Conservation (phyloP, 2,113 vertebrate genomes). For the Pituophis catenifer region DNA sequence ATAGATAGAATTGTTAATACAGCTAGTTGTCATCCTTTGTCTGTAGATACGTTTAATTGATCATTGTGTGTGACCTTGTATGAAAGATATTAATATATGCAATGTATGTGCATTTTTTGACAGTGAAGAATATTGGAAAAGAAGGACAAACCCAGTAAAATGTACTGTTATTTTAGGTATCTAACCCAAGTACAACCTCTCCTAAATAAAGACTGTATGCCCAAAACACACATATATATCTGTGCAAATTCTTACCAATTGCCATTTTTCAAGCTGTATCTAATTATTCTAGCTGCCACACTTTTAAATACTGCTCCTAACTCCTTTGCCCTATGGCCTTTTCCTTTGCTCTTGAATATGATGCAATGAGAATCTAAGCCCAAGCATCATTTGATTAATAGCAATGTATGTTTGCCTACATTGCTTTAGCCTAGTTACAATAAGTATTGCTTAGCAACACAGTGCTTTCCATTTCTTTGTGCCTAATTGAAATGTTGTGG, state of each 20-base stretch:
- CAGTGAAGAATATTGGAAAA: background rate
- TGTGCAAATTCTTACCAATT: background rate
- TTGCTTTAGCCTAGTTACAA: background rate
- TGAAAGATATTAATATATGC: background rate
- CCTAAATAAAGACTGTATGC: background rate
- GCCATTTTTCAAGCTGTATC: background rate
- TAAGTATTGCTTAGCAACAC: constrained; percentile 14
- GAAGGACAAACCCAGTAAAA: background rate
- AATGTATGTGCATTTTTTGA: background rate
- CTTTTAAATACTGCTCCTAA: background rate
- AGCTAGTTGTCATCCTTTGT: background rate
- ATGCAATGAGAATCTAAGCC: background rate
- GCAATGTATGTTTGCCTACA: background rate
- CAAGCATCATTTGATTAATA: constrained; percentile 24
- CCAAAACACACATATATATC: background rate
- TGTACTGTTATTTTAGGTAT: background rate
- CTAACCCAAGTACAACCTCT: background rate
- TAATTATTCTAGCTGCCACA: background rate
- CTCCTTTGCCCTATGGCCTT: background rate
- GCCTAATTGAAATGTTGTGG: background rate
- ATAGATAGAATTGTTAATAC: background rate
- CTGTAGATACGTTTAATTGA: background rate
- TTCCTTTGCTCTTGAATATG: background rate
- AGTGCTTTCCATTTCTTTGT: constrained; percentile 13
- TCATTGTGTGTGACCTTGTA: background rate